phyloP scores from a whole-genome alignment of 2,113 vertebrate genomes.

The Erpornis zantholeuca region DNA sequence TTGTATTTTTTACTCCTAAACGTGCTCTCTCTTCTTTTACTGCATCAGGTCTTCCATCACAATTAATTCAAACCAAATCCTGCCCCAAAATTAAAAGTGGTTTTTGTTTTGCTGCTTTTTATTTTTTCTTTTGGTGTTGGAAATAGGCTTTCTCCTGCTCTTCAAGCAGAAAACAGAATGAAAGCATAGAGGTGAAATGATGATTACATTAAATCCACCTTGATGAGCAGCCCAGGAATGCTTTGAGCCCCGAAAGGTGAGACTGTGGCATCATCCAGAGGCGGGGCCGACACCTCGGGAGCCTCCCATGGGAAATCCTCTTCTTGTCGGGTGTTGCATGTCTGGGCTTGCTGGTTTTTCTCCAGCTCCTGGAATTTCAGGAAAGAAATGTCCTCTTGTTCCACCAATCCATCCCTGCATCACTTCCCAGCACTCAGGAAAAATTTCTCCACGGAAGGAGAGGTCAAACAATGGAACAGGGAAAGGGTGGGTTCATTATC shows the following conservation, averaged over 20 bases:
- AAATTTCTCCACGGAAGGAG: neutral
- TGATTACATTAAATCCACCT: neutral
- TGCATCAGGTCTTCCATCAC: neutral
- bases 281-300: fast-evolving
- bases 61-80: no score
- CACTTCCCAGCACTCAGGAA: neutral
- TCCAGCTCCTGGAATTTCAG: neutral
- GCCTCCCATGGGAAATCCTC: neutral
- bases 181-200: neutral
- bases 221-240: neutral
- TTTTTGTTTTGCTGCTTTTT: neutral
- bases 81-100: neutral
- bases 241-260: neutral
- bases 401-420: neutral
- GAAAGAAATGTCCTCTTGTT: neutral
- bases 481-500: neutral
- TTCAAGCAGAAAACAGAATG: neutral
- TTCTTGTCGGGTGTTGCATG: neutral
- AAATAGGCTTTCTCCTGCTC: neutral
- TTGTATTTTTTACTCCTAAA: neutral
- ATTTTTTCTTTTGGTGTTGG: neutral
- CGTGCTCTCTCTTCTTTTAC: neutral
- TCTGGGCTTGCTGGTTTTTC: neutral
- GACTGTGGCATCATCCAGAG: neutral
- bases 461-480: neutral